phyloP scores from a whole-genome alignment of 1,140 invertebrate species.

The Drosophila nannoptera region DNA sequence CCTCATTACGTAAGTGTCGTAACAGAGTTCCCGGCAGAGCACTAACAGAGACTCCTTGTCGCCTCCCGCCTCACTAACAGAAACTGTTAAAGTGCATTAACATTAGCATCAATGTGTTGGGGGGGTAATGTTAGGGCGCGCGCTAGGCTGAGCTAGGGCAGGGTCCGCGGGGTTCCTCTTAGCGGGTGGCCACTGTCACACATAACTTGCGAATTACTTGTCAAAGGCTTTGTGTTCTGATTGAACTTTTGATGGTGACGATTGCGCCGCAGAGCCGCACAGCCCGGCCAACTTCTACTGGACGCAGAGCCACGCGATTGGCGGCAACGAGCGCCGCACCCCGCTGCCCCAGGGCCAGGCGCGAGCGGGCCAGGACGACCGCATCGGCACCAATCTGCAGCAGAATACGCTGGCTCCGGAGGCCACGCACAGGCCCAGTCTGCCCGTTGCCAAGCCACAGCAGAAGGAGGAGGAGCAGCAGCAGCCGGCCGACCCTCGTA shows the following conservation, averaged over 20 bases:
- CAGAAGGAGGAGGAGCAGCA: constrained; percentile 29
- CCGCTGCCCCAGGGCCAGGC: constrained; percentile 58
- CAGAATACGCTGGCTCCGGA: constrained; percentile 69
- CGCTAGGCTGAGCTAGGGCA: background rate
- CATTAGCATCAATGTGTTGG: background rate
- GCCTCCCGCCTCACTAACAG: background rate
- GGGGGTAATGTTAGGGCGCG: no score
- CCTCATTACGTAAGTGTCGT: constrained; percentile 92
- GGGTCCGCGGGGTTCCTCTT: background rate
- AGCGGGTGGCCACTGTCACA: background rate
- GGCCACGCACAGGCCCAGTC: constrained; percentile 79
- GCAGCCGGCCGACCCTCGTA: constrained; percentile 63
- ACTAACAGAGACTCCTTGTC: background rate
- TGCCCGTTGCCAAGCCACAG: constrained; percentile 66
- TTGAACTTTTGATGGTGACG: constrained; percentile 39
- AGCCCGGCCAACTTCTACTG: constrained; percentile 83
- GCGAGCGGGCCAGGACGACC: constrained; percentile 59
- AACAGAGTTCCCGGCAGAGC: background rate
- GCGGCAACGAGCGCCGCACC: constrained; percentile 76
- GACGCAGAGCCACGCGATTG: constrained; percentile 83
- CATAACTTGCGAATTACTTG: constrained; percentile 17
- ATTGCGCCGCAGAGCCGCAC: constrained; percentile 64
- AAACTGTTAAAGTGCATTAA: background rate
- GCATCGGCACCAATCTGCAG: constrained; percentile 65
- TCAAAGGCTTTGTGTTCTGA: constrained; percentile 49